Base-by-base conservation (phyloP, 2,888 invertebrate genomes). In the Neuroscelio doddi region DNA sequence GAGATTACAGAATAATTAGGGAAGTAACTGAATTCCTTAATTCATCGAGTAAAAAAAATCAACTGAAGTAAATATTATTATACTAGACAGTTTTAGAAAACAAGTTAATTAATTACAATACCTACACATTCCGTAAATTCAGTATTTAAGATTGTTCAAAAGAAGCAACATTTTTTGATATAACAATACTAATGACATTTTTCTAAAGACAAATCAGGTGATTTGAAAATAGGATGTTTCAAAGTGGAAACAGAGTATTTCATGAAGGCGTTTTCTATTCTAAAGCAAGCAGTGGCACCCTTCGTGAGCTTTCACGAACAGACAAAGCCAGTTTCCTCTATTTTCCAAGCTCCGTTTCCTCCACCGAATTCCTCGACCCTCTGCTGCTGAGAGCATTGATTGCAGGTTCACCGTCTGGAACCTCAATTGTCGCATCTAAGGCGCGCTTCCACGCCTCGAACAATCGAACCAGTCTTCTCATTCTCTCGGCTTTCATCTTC, bases 401-500 rank as follows among this genome's bases (percentile, higher is more conserved):
- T 81, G 81, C 81, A 80, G 77, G 77, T 80, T 81, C 80, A 77
- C 79, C 74, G 80, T 80, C 78, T 78, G 75, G 80, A 79, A 80
- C 80, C 79, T 77, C 80, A 79, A 81, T 81, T 77, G 80, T 81
- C 79, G 77, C 79, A 79, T 79, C 79, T 76, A 79, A 80, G 80
- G 77, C 77, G 79, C 75, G 77, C 74, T 75, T 78, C 77, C 76
- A 77, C 80, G 80, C 80, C 78, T 79, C 75, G 75, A 79, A 80
- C 80, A 80, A 80, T 79, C 76, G 77, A 68, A 65, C 50, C 55
- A 53, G 47, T 36, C 41, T 55, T 63, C 51, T 39, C 58, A 36
- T 55, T 29, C 45, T 38, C 50, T 21, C 38, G 9, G 24, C 68
- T 62, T 56, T 68, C 67, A 34, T 26, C 53, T 29, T 56, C 42